phyloP scores from a whole-genome alignment of 2,888 invertebrate species.

The Pedicia rivosa region DNA sequence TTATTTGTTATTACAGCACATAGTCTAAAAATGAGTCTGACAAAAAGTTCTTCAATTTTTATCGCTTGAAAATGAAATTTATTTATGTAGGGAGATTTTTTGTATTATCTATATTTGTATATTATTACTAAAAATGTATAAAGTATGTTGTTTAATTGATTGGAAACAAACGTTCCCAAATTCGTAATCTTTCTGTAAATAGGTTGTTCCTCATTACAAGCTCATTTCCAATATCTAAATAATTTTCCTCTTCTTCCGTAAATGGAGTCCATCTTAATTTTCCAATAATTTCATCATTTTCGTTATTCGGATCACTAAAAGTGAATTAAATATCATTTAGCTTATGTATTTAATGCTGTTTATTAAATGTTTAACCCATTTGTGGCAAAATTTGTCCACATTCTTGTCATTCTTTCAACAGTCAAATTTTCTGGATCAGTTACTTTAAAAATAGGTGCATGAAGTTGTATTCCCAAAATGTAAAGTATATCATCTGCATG shows the following conservation, averaged over 20 bases:
- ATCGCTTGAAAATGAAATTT: too few species aligned
- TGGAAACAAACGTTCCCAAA: conserved; percentile 14
- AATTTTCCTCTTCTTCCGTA: conserved; percentile 3
- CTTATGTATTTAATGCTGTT: background rate
- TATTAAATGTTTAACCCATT: too few species aligned
- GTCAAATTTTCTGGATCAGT: background rate
- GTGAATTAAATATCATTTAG: background rate
- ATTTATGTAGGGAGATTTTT: too few species aligned
- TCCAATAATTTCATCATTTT: conserved; percentile 22
- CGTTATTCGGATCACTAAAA: conserved; percentile 27
- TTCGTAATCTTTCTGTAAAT: conserved; percentile 8
- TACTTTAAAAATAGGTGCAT: background rate
- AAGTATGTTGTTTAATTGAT: background rate
- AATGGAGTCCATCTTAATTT: conserved; percentile 24
- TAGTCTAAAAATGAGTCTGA: too few species aligned
- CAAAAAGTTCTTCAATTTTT: too few species aligned
- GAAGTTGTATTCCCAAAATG: too few species aligned
- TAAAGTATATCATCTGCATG: background rate
- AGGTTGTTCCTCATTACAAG: conserved; percentile 9
- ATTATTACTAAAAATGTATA: too few species aligned
- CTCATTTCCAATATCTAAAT: conserved; percentile 12
- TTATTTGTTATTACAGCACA: too few species aligned
- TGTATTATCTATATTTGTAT: too few species aligned
- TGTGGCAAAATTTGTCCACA: conserved; percentile 30
- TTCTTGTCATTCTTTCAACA: conserved; percentile 24